Evolutionary conservation across 2,113 vertebrate species (phyloP), one percentile per base, ranked within the genome.

Genomic region (Pipra filicauda): DNA sequence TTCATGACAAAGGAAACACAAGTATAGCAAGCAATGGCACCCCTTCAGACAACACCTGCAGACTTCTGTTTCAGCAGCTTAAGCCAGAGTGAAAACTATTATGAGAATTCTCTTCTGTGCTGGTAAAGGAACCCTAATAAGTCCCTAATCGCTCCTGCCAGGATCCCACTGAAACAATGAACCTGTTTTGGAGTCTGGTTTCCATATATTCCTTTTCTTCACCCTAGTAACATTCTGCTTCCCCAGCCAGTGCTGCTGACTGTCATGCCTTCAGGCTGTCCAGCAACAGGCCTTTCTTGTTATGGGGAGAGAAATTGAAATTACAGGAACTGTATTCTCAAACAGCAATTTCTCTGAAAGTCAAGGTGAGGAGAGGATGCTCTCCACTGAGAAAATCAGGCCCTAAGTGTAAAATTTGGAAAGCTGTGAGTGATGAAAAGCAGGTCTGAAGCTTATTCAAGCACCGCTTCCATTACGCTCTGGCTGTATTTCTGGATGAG

Each of bases 401-500:
- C 37, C 70, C 88, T 72, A 66, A 72, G 62, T 82, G 37, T 85
- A 94, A 89, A 82, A 94, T 88, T n/a, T 83, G 71, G 77, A 83
- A 80, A 85, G 46, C 24, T 48, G 1, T 49, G 72, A 96, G 59
- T 70, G 83, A 84, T 67, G 86, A 89, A 88, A 75, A 82, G 59
- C 81, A 66, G 18, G 72, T 92, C 41, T 81, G 77, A 91, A 85
- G 75, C 46, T 95, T 94, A 73, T 81, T 96, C 66, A 90, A 82
- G 84, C 77, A 49, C 77, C 81, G 65, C 88, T 78, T 77, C 70
- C 58, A 73, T 94, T 85, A 49, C 41, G 5, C 55, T 37, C 26
- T 20, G 48, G 62, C 41, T 91, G 76, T 67, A 37, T 76, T 91
- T 93, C 69, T 82, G 94, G 69, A 62, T 96, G 93, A 96, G 95